Percentiles rank a stretch among this genome's conserved stretches.
phyloP scores from a whole-genome alignment of 2,113 vertebrate genomes.

The Cyanoramphus novaezelandiae region DNA sequence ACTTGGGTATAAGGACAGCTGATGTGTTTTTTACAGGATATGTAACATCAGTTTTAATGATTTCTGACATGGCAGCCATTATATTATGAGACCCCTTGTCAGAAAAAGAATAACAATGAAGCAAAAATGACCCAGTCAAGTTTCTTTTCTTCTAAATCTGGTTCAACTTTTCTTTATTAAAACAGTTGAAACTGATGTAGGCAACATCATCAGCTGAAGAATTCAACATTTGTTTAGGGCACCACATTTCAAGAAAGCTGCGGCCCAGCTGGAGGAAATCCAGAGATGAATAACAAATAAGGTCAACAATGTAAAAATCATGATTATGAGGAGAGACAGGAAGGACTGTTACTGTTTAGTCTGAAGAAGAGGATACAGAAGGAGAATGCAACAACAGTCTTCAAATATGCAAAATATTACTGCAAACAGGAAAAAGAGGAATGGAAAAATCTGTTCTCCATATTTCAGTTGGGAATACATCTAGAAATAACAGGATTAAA shows the following conservation, averaged over 20 bases:
- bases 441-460: not conserved
- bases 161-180: not conserved
- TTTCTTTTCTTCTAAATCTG: not conserved
- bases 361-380: not conserved
- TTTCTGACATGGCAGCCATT: not conserved
- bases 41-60: not conserved
- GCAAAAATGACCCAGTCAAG: rapidly evolving
- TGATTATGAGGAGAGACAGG: not conserved
- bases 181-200: not conserved
- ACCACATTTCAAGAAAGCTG: not conserved
- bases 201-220: not conserved
- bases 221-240: not conserved
- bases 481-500: not conserved
- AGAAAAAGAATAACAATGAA: not conserved
- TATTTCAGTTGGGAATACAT: not conserved
- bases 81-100: not conserved
- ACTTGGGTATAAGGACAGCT: not conserved
- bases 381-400: not conserved
- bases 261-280: not conserved
- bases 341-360: not conserved
- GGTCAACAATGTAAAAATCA: not conserved
- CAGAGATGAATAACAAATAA: not conserved
- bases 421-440: not conserved
- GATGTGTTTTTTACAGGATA: not conserved
- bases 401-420: not conserved